phyloP scores from a whole-genome alignment of 92 coral and sea anemone genomes.

The Ricordea florida region DNA sequence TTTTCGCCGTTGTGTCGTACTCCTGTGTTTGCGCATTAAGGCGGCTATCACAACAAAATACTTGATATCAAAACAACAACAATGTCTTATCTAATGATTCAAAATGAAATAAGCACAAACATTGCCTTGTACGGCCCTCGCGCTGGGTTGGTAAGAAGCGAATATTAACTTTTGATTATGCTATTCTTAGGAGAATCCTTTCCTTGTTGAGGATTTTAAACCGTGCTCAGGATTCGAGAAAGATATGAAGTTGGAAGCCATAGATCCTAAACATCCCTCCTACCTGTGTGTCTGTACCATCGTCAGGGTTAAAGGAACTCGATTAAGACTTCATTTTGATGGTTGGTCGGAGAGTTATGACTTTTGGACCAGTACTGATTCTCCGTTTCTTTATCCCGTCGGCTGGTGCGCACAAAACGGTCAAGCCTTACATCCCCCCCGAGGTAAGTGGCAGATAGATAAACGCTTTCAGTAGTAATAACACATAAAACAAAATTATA shows the following conservation, averaged over 20 bases:
- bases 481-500: too few species aligned
- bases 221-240: slow-evolving; percentile 77
- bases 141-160: slow-evolving; percentile 37
- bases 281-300: slow-evolving; percentile 96
- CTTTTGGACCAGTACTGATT: slow-evolving; percentile 96
- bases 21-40: too few species aligned
- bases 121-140: too few species aligned
- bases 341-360: slow-evolving; percentile 99
- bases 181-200: slow-evolving; percentile 52
- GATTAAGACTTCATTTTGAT: slow-evolving; percentile 92
- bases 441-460: slow-evolving; percentile 61
- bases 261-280: slow-evolving; percentile 97
- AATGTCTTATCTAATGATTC: too few species aligned
- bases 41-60: too few species aligned
- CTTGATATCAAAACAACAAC: too few species aligned
- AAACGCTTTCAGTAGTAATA: neutral
- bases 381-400: slow-evolving; percentile 87
- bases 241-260: slow-evolving; percentile 95
- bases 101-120: too few species aligned
- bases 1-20: too few species aligned
- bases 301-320: slow-evolving; percentile 92
- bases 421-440: slow-evolving; percentile 86
- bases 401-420: slow-evolving; percentile 94
- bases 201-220: slow-evolving; percentile 8
- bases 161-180: slow-evolving; percentile 63